Evolutionary conservation across 2,113 vertebrate genomes (phyloP).

Genomic region (Anguilla rostrata): DNA sequence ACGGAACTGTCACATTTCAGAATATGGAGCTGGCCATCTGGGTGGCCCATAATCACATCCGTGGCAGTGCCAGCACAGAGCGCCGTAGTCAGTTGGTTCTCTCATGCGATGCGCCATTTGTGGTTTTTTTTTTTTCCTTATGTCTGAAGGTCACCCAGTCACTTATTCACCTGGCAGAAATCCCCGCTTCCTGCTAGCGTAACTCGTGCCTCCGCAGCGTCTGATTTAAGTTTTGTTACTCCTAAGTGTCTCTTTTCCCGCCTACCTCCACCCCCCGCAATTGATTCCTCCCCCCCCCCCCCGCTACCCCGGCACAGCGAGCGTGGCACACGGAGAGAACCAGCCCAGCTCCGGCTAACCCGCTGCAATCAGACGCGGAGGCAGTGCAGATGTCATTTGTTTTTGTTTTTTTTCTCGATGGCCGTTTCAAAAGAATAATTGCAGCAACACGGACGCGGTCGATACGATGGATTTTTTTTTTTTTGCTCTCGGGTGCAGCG

Average conservation of each 20-base stretch:
- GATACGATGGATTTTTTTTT: constrained; percentile 95
- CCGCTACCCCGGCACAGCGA: constrained; percentile 74
- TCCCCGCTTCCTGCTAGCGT: constrained; percentile 18
- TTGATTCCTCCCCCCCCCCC: constrained; percentile 29
- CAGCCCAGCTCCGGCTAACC: constrained; percentile 27
- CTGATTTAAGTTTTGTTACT: constrained; percentile 50
- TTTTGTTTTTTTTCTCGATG: constrained; percentile 79
- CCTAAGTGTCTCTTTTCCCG: constrained; percentile 37
- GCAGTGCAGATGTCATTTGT: constrained; percentile 99
- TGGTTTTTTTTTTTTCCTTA: neutral
- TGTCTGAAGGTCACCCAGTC: neutral
- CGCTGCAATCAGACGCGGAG: constrained; percentile 88
- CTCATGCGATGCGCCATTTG: constrained; percentile 37
- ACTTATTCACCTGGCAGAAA: neutral
- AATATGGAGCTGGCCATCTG: neutral
- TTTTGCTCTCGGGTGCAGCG: constrained; percentile 93
- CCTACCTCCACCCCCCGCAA: no score
- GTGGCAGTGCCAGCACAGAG: no score
- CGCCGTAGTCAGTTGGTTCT: no score
- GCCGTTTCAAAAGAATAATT: constrained; percentile 99
- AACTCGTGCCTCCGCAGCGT: constrained; percentile 36
- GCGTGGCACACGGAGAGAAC: constrained; percentile 16
- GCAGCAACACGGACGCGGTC: constrained; percentile 96
- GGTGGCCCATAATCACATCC: no score
- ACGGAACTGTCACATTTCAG: no score